Percentiles rank a stretch among this genome's conserved stretches.
Conservation (phyloP, 2,888 invertebrate genomes). For the Eupithecia pulchellata region DNA sequence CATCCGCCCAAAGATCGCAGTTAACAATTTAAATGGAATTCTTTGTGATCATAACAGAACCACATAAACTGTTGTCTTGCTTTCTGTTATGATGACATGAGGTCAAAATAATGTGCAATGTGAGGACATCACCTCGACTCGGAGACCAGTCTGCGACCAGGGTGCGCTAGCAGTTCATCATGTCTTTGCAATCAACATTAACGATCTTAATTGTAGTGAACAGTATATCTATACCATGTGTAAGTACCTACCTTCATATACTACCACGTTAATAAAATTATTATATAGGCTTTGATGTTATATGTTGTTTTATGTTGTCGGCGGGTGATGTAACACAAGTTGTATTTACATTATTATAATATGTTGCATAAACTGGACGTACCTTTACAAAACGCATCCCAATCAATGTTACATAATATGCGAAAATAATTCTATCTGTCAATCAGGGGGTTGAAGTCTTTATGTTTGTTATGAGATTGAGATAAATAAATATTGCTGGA, state of each 20-base stretch:
- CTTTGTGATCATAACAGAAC: slow-evolving; percentile 48
- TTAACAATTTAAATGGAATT: slow-evolving; percentile 34
- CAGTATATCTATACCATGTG: not conserved
- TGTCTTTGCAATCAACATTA: not conserved
- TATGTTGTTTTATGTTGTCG: too few relatives aligned
- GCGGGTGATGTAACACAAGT: too few relatives aligned
- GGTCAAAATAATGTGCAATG: slow-evolving; percentile 3
- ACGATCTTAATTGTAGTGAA: not conserved
- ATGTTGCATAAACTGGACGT: too few relatives aligned
- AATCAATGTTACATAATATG: too few relatives aligned
- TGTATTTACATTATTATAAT: too few relatives aligned
- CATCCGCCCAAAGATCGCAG: not conserved
- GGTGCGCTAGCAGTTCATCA: not conserved
- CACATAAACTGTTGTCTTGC: not conserved
- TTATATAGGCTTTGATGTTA: too few relatives aligned
- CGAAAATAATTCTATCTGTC: too few relatives aligned
- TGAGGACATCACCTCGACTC: not conserved
- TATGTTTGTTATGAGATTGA: too few relatives aligned
- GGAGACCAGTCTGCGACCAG: not conserved
- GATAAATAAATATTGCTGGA: too few relatives aligned
- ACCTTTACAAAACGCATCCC: too few relatives aligned
- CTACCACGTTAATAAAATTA: too few relatives aligned
- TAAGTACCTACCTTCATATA: not conserved
- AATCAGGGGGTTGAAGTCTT: too few relatives aligned
- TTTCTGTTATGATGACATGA: not conserved